phyloP scores from a whole-genome alignment of 2,888 invertebrate species.

The Panopea generosa region DNA sequence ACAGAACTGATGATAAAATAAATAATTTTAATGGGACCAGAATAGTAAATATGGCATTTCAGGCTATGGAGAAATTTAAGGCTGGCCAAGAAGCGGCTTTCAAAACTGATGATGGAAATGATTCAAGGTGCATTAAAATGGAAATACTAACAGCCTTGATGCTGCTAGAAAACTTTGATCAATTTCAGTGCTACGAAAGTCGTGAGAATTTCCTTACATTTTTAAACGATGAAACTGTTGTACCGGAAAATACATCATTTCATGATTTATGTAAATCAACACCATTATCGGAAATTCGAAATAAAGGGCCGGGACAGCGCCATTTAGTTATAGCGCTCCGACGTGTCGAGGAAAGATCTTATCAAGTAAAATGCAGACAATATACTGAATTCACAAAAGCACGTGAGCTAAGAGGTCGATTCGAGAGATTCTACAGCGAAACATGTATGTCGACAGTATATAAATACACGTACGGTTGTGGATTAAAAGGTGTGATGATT shows the following conservation, averaged over 20 bases:
- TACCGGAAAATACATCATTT: neutral
- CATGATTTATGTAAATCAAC: neutral
- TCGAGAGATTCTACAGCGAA: conserved; percentile 33
- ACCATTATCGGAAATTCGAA: neutral
- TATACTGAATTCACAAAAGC: conserved; percentile 17
- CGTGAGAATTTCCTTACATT: conserved; percentile 16
- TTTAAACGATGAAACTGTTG: conserved; percentile 16
- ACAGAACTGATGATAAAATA: conserved; percentile 35
- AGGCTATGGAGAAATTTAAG: conserved; percentile 63
- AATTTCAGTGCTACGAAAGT: conserved; percentile 17
- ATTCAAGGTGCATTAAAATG: conserved; percentile 34
- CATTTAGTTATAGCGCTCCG: conserved; percentile 31
- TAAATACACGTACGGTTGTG: conserved; percentile 27
- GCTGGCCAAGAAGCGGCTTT: conserved; percentile 62
- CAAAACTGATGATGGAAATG: conserved; percentile 14
- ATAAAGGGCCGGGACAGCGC: conserved; percentile 2
- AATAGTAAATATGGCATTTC: conserved; percentile 50
- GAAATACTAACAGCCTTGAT: conserved; percentile 34
- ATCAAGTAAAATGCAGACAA: conserved; percentile 34
- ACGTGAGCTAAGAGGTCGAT: conserved; percentile 26
- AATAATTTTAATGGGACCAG: conserved; percentile 45
- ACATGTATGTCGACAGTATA: neutral
- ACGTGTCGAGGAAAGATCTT: conserved; percentile 36
- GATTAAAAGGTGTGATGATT: conserved; percentile 32
- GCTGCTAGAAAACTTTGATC: conserved; percentile 38